phyloP scores from a whole-genome alignment of 1,140 invertebrate genomes.

The Armadillidium nasatum region DNA sequence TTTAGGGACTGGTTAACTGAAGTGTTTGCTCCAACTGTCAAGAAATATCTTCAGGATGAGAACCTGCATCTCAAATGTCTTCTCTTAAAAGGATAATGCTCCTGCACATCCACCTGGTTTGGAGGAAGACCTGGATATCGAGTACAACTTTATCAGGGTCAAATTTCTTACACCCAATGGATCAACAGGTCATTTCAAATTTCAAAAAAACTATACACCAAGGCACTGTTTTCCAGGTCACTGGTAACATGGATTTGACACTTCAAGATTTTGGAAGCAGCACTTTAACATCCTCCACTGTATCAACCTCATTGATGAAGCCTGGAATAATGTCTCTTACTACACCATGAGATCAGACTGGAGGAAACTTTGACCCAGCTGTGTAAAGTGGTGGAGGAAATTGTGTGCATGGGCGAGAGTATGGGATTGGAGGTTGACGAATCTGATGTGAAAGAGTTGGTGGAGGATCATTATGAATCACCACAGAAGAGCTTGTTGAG shows the following conservation, averaged over 20 bases:
- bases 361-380: neutral
- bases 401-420: too few relatives aligned
- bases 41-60: neutral
- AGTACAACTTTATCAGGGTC: neutral
- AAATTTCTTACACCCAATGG: conserved; percentile 22
- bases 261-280: conserved; percentile 16
- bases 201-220: conserved; percentile 24
- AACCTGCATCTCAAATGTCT: neutral
- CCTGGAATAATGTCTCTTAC: neutral
- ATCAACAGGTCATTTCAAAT: conserved; percentile 17
- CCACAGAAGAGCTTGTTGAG: too few relatives aligned
- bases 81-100: neutral
- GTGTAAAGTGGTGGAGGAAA: too few relatives aligned
- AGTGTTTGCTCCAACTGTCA: too few relatives aligned
- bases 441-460: too few relatives aligned
- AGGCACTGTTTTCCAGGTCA: too few relatives aligned
- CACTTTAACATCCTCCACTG: conserved; percentile 19
- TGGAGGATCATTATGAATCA: too few relatives aligned
- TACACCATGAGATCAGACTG: neutral
- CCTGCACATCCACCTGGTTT: too few relatives aligned
- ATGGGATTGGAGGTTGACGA: too few relatives aligned
- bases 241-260: neutral
- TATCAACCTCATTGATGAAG: conserved; percentile 2
- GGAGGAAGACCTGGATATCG: neutral
- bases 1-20: neutral